Evolutionary conservation across 2,888 invertebrate genomes (phyloP), one percentile per base, ranked within the genome.

Genomic region (Leucoptera coffeella): DNA sequence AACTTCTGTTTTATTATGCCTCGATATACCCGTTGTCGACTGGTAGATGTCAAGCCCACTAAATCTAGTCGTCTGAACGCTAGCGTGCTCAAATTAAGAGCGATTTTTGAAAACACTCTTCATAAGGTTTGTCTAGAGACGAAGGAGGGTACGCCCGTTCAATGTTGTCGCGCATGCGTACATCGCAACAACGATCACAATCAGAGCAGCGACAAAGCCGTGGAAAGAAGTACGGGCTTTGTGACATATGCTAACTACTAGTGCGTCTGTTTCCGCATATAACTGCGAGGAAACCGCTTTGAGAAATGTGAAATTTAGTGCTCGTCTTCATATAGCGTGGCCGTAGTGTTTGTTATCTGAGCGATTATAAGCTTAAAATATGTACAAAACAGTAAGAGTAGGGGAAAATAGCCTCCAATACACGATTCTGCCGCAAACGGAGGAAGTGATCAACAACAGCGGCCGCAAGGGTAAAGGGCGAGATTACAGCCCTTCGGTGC

Each of bases 361-460:
- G 6, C 9, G 6, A 17, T 17, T 45, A 49, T 43, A 35, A 41
- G 37, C 45, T 30, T 41, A 40, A 42, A 64, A 44, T 42, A 83
- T 83, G 83, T 82, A 82, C 61, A 83, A 82, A 61, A 82, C 82
- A 39, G 82, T 82, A 49, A 65, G 81, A 35, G 82, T 82, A 51
- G 82, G 82, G 34, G 82, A 83, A 51, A 80, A 81, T 42, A 80
- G 81, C 46, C 73, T 83, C 40, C 82, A 82, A 47, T 83, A 83
- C 54, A 82, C 82, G 39, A 82, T 83, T 41, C 67, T 83, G 35
- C 82, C 82, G 31, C 82, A 82, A 51, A 80, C 80, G 30, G 82
- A 82, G 49, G 78, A 78, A 47, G 74, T 77, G 39, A 57, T 77
- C 31, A 73, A 51, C 39, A 77, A 77, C 40, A 76, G 77, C 38